Evolutionary conservation across 2,888 invertebrate genomes (phyloP), one percentile per base, ranked within the genome.

Genomic region (Drosophila robusta): DNA sequence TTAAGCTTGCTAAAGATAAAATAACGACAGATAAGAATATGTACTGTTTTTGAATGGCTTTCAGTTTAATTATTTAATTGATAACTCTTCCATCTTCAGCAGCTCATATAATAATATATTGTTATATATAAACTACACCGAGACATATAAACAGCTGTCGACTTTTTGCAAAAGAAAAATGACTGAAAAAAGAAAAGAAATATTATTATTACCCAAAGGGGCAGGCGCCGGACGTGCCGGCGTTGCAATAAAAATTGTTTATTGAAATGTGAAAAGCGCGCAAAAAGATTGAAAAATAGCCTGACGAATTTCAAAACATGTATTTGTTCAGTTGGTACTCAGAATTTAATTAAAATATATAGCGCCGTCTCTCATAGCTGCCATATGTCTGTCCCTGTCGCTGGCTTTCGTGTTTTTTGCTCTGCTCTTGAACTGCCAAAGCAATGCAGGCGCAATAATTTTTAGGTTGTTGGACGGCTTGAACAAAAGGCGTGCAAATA

Each of bases 381-480:
- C 26, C 12, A 3, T 11, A 29, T 39, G 14, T 29, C 54, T 39
- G 4, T 66, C 39, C 55, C 50, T 50, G 11, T 24, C 24, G 18
- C 8, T 52, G 11, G 9, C 18, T 22, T 12, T 18, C 7, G 4
- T 7, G 50, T 6, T n/a, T 47, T 41, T 45, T 38, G 24, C 58
- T 60, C 44, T 79, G 76, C 80, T 75, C 80, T 75, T 79, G 80
- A 79, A 79, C 63, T 75, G 75, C 51, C 75, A 75, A 62, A 62
- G 80, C 77, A 80, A 75, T 56, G 77, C 80, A 70, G 61, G 52
- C 72, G 62, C 77, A 65, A 76, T 76, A 75, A 76, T 70, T 80
- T 80, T 47, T 58, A 70, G 61, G 76, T 70, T 79, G 75, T 50
- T 68, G 42, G 47, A 70, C 46, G 16, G 52, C 50, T 39, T 39